phyloP scores from a whole-genome alignment of 1,140 invertebrate genomes.

The Pachypeltis micranthus region DNA sequence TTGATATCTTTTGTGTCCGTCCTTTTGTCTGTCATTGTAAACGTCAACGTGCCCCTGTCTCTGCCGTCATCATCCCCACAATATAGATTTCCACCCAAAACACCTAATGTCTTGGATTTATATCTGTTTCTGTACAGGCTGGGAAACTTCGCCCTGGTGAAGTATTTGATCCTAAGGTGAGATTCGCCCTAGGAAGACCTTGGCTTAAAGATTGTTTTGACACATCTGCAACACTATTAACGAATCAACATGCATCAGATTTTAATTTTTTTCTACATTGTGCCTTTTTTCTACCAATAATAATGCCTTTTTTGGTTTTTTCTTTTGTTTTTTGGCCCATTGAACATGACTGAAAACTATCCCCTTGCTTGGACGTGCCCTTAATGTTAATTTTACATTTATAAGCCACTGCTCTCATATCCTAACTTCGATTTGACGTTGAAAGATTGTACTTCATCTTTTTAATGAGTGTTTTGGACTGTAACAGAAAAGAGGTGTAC shows the following conservation, averaged over 20 bases:
- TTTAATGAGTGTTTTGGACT: conserved; percentile 20
- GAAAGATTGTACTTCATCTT: not conserved
- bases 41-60: conserved; percentile 19
- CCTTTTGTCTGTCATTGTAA: not conserved
- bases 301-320: conserved; percentile 4
- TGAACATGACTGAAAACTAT: not conserved
- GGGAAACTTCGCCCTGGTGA: conserved; percentile 66
- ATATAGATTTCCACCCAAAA: not conserved
- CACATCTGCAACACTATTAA: not conserved
- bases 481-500: conserved; percentile 36
- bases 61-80: conserved; percentile 9
- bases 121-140: conserved; percentile 42
- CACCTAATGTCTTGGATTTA: conserved; percentile 19
- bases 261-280: too few relatives aligned
- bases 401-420: conserved; percentile 13
- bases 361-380: not conserved
- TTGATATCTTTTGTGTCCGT: conserved; percentile 2
- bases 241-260: conserved; percentile 4
- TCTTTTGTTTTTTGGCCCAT: not conserved
- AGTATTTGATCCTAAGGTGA: conserved; percentile 64
- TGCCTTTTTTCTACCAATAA: conserved; percentile 8
- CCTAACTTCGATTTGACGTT: conserved; percentile 1
- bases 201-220: conserved; percentile 18
- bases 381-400: not conserved
- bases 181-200: conserved; percentile 26